Evolutionary conservation across 1,140 invertebrate species (phyloP).

Genomic region (Drosophila mauritiana): DNA sequence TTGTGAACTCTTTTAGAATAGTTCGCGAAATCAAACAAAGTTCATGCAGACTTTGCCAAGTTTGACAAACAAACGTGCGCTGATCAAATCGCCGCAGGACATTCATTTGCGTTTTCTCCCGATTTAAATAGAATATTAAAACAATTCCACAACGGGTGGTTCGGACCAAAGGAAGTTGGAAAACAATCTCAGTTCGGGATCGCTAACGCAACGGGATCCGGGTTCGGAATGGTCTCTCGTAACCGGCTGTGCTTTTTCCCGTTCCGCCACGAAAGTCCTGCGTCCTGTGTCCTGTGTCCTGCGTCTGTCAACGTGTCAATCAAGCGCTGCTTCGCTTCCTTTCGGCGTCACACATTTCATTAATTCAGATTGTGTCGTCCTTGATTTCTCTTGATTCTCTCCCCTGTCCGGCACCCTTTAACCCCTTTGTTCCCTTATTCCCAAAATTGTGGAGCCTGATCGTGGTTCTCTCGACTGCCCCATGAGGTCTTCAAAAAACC

Average conservation of each 20-base stretch:
- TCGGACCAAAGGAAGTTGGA: constrained; percentile 1
- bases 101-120: constrained; percentile 11
- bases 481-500: constrained; percentile 1
- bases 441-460: constrained; percentile 4
- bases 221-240: constrained; percentile 10
- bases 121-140: constrained; percentile 36
- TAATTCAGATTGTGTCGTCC: constrained; percentile 38
- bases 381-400: background rate
- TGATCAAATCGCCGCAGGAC: constrained; percentile 39
- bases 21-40: background rate
- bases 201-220: constrained; percentile 27
- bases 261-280: constrained; percentile 16
- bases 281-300: constrained; percentile 11
- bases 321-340: constrained; percentile 36
- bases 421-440: constrained; percentile 16
- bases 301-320: constrained; percentile 59
- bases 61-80: background rate
- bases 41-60: background rate
- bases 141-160: constrained; percentile 48
- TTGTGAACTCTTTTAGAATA: background rate
- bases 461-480: constrained; percentile 1
- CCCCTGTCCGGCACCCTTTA: constrained; percentile 5
- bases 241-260: constrained; percentile 43
- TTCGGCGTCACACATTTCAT: constrained; percentile 36
- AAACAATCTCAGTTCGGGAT: constrained; percentile 40